Percentiles rank a stretch among this genome's conserved stretches.
Evolutionary conservation across 2,797 vertebrate genomes (phyloP).

Genomic region (Phataginus tetradactyla): DNA sequence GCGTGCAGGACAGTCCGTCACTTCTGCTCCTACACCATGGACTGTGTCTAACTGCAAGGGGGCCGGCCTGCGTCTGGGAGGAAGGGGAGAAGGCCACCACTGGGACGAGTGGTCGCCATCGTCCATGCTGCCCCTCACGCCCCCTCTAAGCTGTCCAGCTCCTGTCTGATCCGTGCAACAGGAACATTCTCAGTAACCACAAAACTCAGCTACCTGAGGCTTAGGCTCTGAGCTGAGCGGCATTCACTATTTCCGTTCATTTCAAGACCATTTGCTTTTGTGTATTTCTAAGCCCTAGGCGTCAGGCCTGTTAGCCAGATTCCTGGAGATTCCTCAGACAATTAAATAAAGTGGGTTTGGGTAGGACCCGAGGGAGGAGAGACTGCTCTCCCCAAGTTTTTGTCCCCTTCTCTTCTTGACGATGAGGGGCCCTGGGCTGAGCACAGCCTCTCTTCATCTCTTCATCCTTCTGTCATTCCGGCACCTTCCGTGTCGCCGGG

Average conservation of each 20-base stretch:
- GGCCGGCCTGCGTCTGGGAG: neutral
- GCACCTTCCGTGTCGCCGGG: neutral
- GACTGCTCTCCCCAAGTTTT: neutral
- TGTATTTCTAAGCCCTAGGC: neutral
- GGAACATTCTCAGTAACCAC: neutral
- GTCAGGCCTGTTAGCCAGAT: neutral
- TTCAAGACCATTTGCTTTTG: neutral
- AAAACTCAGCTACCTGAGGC: neutral
- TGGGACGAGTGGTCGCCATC: neutral
- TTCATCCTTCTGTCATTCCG: neutral
- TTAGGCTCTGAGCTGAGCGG: neutral
- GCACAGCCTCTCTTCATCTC: no score
- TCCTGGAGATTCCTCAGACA: neutral
- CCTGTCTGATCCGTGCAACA: neutral
- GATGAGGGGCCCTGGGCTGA: neutral
- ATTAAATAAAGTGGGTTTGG: neutral
- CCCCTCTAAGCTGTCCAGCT: neutral
- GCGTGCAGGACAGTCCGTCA: fast-evolving
- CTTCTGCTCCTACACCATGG: neutral
- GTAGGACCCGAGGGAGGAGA: neutral
- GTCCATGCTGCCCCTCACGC: fast-evolving
- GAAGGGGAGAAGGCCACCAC: neutral
- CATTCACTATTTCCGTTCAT: neutral
- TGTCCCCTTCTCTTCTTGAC: neutral
- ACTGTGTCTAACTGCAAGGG: neutral